These are phyloP conservation scores for Drosophila quinaria DNA, from an alignment of 2,888 invertebrate genomes.

Conservation along the genomic window DNA sequence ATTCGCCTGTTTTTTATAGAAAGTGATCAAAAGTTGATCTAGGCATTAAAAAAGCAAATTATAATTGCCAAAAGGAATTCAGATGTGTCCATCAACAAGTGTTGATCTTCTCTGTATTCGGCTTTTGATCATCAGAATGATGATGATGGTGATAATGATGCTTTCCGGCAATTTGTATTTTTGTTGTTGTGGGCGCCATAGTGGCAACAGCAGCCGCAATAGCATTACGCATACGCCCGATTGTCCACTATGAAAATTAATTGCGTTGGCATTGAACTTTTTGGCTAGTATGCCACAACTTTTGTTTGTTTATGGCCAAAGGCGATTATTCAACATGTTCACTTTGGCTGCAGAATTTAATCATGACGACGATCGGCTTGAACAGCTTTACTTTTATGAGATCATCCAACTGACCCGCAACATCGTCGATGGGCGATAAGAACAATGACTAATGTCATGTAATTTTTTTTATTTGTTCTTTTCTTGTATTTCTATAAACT, in stretches of 20 bases:
- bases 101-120: conserved; percentile 16
- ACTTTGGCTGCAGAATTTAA: conserved; percentile 34
- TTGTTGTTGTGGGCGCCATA: conserved; percentile 63
- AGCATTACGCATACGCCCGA: conserved; percentile 52
- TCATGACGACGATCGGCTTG: conserved; percentile 33
- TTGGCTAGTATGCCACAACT: conserved; percentile 50
- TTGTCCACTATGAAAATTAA: conserved; percentile 68
- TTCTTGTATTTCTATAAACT: too few relatives aligned
- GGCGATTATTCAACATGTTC: conserved; percentile 61
- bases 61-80: conserved; percentile 4
- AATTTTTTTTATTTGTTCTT: not conserved
- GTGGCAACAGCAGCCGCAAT: not conserved
- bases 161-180: conserved; percentile 6
- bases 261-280: conserved; percentile 76
- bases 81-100: conserved; percentile 30
- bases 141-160: conserved; percentile 15
- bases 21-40: conserved; percentile 25
- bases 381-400: conserved; percentile 47
- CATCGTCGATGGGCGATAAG: conserved; percentile 8
- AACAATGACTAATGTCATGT: conserved; percentile 13
- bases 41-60: conserved; percentile 4
- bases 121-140: not conserved
- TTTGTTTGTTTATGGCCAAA: conserved; percentile 70
- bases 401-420: conserved; percentile 48
- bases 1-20: conserved; percentile 3